Evolutionary conservation across 2,797 vertebrate species (phyloP).

Genomic region (Neosalanx taihuensis): DNA sequence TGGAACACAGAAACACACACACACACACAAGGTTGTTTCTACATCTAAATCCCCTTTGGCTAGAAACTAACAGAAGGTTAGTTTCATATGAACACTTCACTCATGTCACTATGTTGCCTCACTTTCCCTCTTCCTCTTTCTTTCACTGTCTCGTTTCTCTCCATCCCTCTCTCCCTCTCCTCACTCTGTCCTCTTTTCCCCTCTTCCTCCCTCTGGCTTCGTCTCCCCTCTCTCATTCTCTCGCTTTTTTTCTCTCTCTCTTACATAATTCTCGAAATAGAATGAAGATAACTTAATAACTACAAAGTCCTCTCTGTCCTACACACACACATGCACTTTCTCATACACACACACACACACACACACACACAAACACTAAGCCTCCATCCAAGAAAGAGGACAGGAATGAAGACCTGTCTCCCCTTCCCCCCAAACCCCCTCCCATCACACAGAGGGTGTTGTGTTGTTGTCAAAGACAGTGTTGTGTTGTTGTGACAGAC

Average conservation of each 20-base stretch:
- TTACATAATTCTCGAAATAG: slow-evolving; percentile 48
- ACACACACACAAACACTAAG: too few species aligned
- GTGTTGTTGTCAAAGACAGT: slow-evolving; percentile 28
- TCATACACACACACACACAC: too few species aligned
- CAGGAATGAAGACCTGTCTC: slow-evolving; percentile 22
- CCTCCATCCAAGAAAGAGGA: slow-evolving; percentile 16
- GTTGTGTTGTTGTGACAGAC: background rate
- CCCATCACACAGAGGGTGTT: slow-evolving; percentile 36
- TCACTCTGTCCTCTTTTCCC: background rate
- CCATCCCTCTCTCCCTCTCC: too few species aligned
- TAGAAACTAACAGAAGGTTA: slow-evolving; percentile 10
- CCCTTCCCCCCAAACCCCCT: slow-evolving; percentile 29
- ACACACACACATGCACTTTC: slow-evolving; percentile 19
- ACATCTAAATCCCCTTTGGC: slow-evolving; percentile 32
- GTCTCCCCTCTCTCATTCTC: slow-evolving; percentile 7
- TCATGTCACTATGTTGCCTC: background rate
- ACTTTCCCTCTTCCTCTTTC: background rate
- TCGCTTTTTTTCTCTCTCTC: slow-evolving; percentile 41
- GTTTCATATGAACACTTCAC: slow-evolving; percentile 9
- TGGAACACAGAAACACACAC: background rate
- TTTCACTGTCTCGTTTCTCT: too few species aligned
- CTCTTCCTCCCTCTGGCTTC: slow-evolving; percentile 9
- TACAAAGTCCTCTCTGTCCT: slow-evolving; percentile 59
- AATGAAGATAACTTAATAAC: slow-evolving; percentile 46
- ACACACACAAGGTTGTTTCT: background rate